Conservation (phyloP, 1,140 invertebrate genomes). For the Drepana arcuata region DNA sequence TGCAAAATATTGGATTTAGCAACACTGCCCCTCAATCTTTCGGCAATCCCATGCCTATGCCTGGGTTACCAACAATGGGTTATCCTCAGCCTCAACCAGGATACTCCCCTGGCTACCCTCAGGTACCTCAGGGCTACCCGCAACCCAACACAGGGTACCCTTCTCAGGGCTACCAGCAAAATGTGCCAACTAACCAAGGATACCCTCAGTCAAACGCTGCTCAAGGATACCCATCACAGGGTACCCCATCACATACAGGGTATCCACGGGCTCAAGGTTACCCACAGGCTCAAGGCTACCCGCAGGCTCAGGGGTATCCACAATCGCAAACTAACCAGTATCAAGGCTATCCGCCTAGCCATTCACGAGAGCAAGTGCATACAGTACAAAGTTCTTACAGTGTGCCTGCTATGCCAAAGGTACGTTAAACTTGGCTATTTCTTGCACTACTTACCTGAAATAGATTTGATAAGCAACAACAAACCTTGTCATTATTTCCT, state of each 20-base stretch:
- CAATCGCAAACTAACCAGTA: slow-evolving; percentile 19
- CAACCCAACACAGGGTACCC: slow-evolving; percentile 17
- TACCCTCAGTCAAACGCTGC: slow-evolving; percentile 17
- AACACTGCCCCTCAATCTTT: slow-evolving; percentile 67
- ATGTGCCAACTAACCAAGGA: slow-evolving; percentile 12
- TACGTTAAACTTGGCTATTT: slow-evolving; percentile 25
- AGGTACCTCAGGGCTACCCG: slow-evolving; percentile 21
- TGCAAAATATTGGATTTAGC: slow-evolving; percentile 68
- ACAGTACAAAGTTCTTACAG: slow-evolving; percentile 26
- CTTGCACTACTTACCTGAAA: too few relatives aligned
- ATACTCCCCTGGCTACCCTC: slow-evolving; percentile 14
- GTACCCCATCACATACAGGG: slow-evolving; percentile 10
- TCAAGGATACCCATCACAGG: slow-evolving; percentile 15
- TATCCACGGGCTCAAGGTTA: slow-evolving; percentile 13
- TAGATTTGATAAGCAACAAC: too few relatives aligned
- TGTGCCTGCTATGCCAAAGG: slow-evolving; percentile 31
- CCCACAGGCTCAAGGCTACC: slow-evolving; percentile 18
- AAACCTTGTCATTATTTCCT: too few relatives aligned
- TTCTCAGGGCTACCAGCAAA: slow-evolving; percentile 23
- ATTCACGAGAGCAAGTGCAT: slow-evolving; percentile 27
- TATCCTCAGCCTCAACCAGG: slow-evolving; percentile 42
- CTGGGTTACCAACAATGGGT: slow-evolving; percentile 49
- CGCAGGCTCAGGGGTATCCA: slow-evolving; percentile 30
- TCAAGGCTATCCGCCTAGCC: slow-evolving; percentile 17
- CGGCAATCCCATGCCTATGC: slow-evolving; percentile 65